Conservation (phyloP, 2,888 invertebrate species). For the Deroplatys truncata region DNA sequence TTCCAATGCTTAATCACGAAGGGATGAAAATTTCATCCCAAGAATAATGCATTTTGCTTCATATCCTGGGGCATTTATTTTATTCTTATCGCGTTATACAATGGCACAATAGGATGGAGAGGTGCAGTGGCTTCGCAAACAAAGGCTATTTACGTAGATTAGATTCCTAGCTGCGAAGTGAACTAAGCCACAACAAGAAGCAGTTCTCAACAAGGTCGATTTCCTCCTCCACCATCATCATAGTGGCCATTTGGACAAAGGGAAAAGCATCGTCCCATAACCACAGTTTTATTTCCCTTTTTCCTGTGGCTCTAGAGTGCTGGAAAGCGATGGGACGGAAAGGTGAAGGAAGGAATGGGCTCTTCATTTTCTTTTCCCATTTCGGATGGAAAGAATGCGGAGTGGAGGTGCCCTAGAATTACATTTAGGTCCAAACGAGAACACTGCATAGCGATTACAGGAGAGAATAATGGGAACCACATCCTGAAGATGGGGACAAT, state of each 20-base stretch:
- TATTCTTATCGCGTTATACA: background rate
- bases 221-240: background rate
- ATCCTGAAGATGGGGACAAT: background rate
- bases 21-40: background rate
- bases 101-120: background rate
- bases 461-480: background rate
- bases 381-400: background rate
- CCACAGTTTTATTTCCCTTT: background rate
- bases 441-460: background rate
- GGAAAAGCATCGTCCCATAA: background rate
- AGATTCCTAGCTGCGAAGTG: background rate
- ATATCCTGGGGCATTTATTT: background rate
- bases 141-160: background rate
- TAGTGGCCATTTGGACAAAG: background rate
- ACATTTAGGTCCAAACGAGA: background rate
- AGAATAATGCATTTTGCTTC: background rate
- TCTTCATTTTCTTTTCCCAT: background rate
- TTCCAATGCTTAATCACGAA: background rate
- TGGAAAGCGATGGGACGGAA: background rate
- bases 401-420: background rate
- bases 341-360: background rate
- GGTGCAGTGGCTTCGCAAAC: background rate
- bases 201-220: background rate
- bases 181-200: background rate
- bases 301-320: background rate